Evolutionary conservation across 2,888 invertebrate genomes (phyloP), one percentile per base, ranked within the genome.

Genomic region (Hanleya hanleyi): DNA sequence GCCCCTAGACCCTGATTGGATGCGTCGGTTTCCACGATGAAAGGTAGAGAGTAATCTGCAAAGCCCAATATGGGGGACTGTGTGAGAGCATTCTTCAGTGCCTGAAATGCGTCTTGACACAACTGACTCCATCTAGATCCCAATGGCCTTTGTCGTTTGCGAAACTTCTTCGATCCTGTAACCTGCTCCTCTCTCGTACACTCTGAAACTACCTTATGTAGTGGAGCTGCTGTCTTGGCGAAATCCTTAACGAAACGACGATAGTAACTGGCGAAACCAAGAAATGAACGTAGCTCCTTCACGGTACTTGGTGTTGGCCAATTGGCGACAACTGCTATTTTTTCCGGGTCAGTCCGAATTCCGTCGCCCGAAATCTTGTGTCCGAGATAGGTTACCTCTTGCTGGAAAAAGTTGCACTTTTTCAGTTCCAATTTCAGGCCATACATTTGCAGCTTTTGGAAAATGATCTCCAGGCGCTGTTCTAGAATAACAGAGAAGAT

Each of bases 201-300:
- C 22, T 51, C 57, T 12, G 57, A 7, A 7, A 51, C 29, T 51
- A 51, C n/a, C 29, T 51, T 9, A 51, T 51, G 57, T 22, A 51
- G 22, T n/a, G 57, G 57, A 12, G 57, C 22, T 12, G 57, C 22
- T 12, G 22, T 51, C 57, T 51, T 51, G 22, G 29, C 57, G 22
- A 51, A 51, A 7, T 7, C 9, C 57, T 51, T 51, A 7, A 51
- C 57, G 22, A 51, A n/a, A 9, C 29, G 57, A 7, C 29, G 57
- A 51, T 51, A 51, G 22, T 51, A 51, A 51, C 57, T 51, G n/a
- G 57, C 57, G 29, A 51, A 51, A n/a, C 69, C 61, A 35, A 67
- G 9, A 26, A 67, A 67, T 51, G 41, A 50, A 61, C 67, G 47
- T 15, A 67, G 67, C 29, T 67, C 67, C 26, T 67, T 67, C 7